Conservation (phyloP, 2,888 invertebrate genomes). For the Scaeva pyrastri region DNA sequence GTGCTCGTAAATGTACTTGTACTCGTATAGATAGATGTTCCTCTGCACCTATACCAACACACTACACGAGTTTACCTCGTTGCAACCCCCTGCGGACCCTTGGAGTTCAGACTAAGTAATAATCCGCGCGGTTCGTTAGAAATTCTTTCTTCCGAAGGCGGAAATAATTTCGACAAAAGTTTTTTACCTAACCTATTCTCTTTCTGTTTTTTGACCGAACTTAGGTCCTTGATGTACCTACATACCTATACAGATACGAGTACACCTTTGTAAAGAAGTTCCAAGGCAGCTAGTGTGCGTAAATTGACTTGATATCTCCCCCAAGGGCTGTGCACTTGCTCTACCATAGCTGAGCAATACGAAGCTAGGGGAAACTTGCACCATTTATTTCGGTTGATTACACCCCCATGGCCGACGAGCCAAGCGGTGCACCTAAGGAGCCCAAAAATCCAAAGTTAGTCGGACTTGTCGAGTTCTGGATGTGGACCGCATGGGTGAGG, state of each 20-base stretch:
- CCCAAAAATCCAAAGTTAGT: constrained; percentile 46
- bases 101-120: constrained; percentile 41
- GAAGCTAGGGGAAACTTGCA: constrained; percentile 46
- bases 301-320: constrained; percentile 60
- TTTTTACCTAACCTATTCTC: constrained; percentile 10
- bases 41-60: not conserved
- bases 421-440: constrained; percentile 25
- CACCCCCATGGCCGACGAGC: constrained; percentile 51
- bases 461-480: constrained; percentile 21
- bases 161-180: constrained; percentile 65
- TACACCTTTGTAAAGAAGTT: not conserved
- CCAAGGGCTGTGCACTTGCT: constrained; percentile 31
- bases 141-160: constrained; percentile 65
- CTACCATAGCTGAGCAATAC: not conserved
- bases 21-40: not conserved
- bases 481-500: too few species aligned
- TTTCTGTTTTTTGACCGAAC: not conserved
- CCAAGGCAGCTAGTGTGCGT: constrained; percentile 46
- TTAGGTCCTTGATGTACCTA: constrained; percentile 5
- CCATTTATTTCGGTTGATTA: constrained; percentile 68
- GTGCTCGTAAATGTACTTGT: not conserved
- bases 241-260: not conserved
- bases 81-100: constrained; percentile 37
- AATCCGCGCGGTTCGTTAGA: constrained; percentile 60
- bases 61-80: constrained; percentile 40